Evolutionary conservation across 2,888 invertebrate genomes (phyloP).

Genomic region (Boloria selene): DNA sequence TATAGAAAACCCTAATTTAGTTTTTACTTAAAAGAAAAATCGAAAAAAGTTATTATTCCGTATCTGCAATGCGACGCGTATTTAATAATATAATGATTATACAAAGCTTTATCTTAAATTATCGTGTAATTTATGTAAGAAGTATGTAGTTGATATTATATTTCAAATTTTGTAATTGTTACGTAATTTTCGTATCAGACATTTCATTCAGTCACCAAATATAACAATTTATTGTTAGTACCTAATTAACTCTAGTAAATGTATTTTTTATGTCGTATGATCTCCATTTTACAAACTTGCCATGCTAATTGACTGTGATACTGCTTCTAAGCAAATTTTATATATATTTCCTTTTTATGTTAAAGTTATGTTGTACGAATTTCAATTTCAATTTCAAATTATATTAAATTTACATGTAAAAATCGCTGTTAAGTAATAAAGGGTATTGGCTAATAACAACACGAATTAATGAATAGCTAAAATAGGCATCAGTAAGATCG

Average conservation of each 20-base stretch:
- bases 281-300: constrained; percentile 31
- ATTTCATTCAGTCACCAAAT: constrained; percentile 43
- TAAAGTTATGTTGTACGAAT: not conserved
- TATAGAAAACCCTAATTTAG: constrained; percentile 61
- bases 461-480: not conserved
- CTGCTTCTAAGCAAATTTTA: constrained; percentile 2
- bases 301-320: constrained; percentile 30
- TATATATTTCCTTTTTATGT: constrained; percentile 11
- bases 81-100: not conserved
- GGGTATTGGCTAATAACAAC: constrained; percentile 22
- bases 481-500: not conserved
- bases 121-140: constrained; percentile 8
- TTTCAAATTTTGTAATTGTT: constrained; percentile 14
- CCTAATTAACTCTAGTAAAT: not conserved
- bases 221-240: not conserved
- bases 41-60: constrained; percentile 39
- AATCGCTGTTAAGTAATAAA: not conserved
- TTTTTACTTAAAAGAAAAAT: constrained; percentile 49
- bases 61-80: not conserved
- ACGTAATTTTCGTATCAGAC: constrained; percentile 42
- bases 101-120: constrained; percentile 8
- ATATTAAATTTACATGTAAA: constrained; percentile 2
- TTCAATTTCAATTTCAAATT: constrained; percentile 1
- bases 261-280: constrained; percentile 36
- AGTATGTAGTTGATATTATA: constrained; percentile 10